phyloP scores from a whole-genome alignment of 2,888 invertebrate species.

The Spilosoma lubricipeda region DNA sequence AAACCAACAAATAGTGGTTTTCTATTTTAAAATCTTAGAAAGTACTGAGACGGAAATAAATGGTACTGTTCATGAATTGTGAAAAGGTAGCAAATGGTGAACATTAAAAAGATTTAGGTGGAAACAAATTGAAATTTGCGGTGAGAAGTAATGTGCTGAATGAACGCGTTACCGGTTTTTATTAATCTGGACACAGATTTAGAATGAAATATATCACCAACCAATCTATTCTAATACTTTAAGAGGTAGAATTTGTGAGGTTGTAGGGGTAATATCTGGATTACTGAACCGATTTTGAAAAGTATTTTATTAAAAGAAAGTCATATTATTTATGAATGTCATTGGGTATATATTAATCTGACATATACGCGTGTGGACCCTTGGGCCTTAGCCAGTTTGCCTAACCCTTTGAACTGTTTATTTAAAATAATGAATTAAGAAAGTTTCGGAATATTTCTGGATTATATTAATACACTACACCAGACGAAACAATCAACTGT shows the following conservation, averaged over 20 bases:
- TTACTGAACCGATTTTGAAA: no score
- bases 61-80: slow-evolving; percentile 7
- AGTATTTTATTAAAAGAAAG: no score
- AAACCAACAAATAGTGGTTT: background rate
- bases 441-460: no score
- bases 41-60: slow-evolving; percentile 10
- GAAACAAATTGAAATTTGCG: slow-evolving; percentile 30
- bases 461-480: no score
- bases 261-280: background rate
- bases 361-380: no score
- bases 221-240: background rate
- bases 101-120: slow-evolving; percentile 26
- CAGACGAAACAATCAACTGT: no score
- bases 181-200: slow-evolving; percentile 22
- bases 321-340: no score
- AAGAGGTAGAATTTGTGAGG: no score
- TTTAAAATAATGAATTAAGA: background rate
- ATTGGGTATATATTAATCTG: no score
- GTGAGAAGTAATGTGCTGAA: slow-evolving; percentile 23
- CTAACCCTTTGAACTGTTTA: background rate
- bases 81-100: slow-evolving; percentile 24
- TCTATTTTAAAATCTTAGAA: slow-evolving; percentile 4
- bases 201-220: slow-evolving; percentile 6
- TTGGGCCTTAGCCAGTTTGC: background rate
- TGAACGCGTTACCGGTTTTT: slow-evolving; percentile 22